These are phyloP conservation scores for Stenchaetothrips biformis DNA, from an alignment of 2,888 invertebrate genomes.

Conservation along the genomic window DNA sequence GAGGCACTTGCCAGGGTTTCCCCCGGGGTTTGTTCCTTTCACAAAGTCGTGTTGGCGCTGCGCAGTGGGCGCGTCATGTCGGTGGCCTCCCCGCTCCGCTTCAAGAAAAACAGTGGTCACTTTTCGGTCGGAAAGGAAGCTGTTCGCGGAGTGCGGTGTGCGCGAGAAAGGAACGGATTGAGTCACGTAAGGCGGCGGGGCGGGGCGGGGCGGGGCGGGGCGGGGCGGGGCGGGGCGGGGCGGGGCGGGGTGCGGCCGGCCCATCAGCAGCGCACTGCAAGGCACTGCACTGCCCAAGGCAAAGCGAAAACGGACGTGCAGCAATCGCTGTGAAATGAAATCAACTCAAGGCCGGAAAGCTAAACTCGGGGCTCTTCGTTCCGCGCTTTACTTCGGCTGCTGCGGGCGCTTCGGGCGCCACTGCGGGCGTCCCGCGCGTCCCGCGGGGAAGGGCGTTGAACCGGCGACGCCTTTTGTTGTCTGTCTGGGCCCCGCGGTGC, in stretches of 20 bases:
- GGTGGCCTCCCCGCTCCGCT: too few relatives aligned
- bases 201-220: background rate
- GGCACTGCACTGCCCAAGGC: too few relatives aligned
- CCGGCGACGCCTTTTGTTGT: background rate
- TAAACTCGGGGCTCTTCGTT: background rate
- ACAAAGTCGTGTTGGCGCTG: too few relatives aligned
- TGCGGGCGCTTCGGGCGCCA: background rate
- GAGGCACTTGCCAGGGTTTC: too few relatives aligned
- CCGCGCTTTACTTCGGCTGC: background rate
- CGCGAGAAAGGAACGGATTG: background rate
- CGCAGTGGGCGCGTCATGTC: too few relatives aligned
- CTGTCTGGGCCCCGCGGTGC: too few relatives aligned
- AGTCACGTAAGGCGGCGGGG: background rate
- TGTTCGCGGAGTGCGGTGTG: too few relatives aligned
- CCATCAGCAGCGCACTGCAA: too few relatives aligned
- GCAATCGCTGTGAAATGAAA: conserved; percentile 19
- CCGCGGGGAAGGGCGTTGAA: background rate
- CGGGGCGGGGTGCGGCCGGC: background rate
- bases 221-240: background rate
- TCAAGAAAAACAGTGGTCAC: too few relatives aligned
- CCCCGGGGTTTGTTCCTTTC: too few relatives aligned
- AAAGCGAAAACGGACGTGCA: background rate
- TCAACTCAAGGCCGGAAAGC: conserved; percentile 10
- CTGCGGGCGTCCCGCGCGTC: background rate
- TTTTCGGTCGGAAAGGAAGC: too few relatives aligned